These are phyloP conservation scores for Harpegnathos saltator DNA, from an alignment of 1,140 invertebrate genomes.

Conservation along the genomic window DNA sequence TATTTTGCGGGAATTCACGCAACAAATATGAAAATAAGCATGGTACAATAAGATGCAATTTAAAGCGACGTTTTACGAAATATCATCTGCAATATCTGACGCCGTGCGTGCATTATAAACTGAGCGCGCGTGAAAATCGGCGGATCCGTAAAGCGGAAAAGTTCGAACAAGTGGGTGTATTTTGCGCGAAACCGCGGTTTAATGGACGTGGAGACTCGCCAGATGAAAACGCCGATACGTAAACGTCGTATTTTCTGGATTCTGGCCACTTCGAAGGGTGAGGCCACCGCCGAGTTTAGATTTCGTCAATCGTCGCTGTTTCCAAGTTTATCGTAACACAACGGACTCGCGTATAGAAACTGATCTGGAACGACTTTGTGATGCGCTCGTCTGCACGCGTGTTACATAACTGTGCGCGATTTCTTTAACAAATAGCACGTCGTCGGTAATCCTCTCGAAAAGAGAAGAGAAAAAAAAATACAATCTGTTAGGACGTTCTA, in stretches of 20 bases:
- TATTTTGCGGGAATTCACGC: neutral
- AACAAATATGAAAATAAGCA: neutral
- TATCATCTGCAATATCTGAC: neutral
- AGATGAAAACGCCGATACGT: slow-evolving; percentile 79
- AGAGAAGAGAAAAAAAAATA: neutral
- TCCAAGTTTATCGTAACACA: slow-evolving; percentile 77
- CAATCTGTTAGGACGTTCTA: neutral
- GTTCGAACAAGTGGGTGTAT: slow-evolving; percentile 80
- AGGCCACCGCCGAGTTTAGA: slow-evolving; percentile 83
- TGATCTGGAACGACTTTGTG: slow-evolving; percentile 43
- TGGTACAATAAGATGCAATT: neutral
- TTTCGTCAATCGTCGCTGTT: slow-evolving; percentile 78
- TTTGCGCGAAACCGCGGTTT: slow-evolving; percentile 71
- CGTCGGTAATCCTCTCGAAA: neutral
- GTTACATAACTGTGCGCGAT: slow-evolving; percentile 44
- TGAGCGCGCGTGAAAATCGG: neutral
- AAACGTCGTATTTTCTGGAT: slow-evolving; percentile 82
- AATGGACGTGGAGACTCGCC: slow-evolving; percentile 75
- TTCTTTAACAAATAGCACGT: slow-evolving; percentile 26
- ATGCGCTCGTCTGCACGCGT: neutral
- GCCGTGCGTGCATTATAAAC: neutral
- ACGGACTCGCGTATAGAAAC: slow-evolving; percentile 40
- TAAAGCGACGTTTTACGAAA: neutral
- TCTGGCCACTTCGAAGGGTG: slow-evolving; percentile 82
- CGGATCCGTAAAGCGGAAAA: slow-evolving; percentile 46